Evolutionary conservation across 2,797 vertebrate genomes (phyloP).

Genomic region (Choloepus didactylus): DNA sequence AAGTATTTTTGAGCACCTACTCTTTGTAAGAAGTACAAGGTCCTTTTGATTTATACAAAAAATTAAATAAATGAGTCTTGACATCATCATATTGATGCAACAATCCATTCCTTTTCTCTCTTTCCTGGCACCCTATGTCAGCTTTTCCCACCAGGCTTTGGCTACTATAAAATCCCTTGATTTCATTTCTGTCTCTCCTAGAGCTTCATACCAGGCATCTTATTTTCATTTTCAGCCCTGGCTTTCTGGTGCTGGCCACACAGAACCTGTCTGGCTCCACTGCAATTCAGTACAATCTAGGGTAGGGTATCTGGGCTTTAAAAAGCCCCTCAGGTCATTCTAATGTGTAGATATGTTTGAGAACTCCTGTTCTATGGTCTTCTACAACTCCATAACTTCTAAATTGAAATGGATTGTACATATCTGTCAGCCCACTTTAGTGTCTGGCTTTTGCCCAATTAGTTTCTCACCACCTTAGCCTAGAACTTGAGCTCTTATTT

Average conservation of each 20-base stretch:
- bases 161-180: neutral
- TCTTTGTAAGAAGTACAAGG: conserved; percentile 8
- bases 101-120: neutral
- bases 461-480: neutral
- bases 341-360: neutral
- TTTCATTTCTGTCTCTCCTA: neutral
- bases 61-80: neutral
- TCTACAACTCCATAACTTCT: neutral
- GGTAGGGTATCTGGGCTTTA: neutral
- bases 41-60: neutral
- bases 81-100: neutral
- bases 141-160: neutral
- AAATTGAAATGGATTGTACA: neutral
- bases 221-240: neutral
- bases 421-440: neutral
- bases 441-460: neutral
- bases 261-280: neutral
- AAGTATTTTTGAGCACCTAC: neutral
- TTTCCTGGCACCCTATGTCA: neutral
- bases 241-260: neutral
- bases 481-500: neutral
- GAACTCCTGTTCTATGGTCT: neutral
- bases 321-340: neutral
- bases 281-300: neutral
- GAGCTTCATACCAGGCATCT: neutral